Evolutionary conservation across 2,797 vertebrate genomes (phyloP), one percentile per base, ranked within the genome.

Genomic region (Gymnopithys bicolor): DNA sequence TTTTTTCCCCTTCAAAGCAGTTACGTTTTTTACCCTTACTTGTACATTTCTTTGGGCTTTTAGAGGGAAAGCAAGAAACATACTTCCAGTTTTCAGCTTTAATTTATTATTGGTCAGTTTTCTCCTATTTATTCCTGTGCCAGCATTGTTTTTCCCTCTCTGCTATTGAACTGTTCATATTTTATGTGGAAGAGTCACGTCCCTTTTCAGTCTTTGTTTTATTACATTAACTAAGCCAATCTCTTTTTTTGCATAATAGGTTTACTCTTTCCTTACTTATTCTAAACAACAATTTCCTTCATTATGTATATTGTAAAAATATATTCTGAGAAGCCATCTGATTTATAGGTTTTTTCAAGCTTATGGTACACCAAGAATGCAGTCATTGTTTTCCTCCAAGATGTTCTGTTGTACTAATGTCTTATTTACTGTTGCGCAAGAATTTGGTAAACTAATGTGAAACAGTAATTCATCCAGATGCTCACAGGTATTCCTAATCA

Each of bases 31-130:
- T 70, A 71, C 4, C 11, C 23, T 24, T 71, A 41, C 27, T 82
- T 62, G 27, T 60, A 21, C 11, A 32, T 79, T 79, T 93, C 3
- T 69, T 52, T 51, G 4, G 19, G 6, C 3, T 82, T 75, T 86
- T 66, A 55, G 48, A 69, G 10, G 37, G 27, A 80, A 83, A 45
- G 37, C 11, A 59, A 77, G 45, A 74, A 89, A 60, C 9, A 83
- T n/a, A 55, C 16, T 89, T 79, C 45, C 7, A 79, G 0, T 85
- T 74, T 89, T 77, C 75, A 77, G 17, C 37, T 91, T 80, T 77
- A 70, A 85, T 55, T 91, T 83, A 77, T 87, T 89, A 85, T 74
- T 77, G 71, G 60, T 80, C 75, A 85, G 10, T 85, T 89, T 94
- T 82, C 19, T 90, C 11, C 7, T 77, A 35, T 80, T 94, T 92